Evolutionary conservation across 2,888 invertebrate genomes (phyloP).

Genomic region (Leucania comma): DNA sequence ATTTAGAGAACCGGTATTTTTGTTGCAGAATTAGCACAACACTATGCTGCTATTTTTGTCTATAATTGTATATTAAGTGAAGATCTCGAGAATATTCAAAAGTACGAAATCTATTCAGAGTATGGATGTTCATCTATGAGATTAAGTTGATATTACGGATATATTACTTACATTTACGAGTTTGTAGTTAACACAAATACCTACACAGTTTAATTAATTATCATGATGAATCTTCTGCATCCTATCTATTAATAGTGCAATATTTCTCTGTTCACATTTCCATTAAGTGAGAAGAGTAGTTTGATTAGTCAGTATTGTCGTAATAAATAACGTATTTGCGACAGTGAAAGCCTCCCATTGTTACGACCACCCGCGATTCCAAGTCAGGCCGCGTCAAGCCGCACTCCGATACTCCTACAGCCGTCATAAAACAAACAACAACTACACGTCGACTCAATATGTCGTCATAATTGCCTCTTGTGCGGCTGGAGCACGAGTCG

Average conservation of each 20-base stretch:
- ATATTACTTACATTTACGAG: not conserved
- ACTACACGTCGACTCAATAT: conserved; percentile 80
- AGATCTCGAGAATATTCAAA: not conserved
- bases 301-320: conserved; percentile 76
- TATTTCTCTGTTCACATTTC: conserved; percentile 13
- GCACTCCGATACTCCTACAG: conserved; percentile 71
- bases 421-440: conserved; percentile 78
- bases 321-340: conserved; percentile 79
- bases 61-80: conserved; percentile 19
- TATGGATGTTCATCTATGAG: not conserved
- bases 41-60: conserved; percentile 44
- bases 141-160: not conserved
- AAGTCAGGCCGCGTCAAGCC: conserved; percentile 67
- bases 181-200: not conserved
- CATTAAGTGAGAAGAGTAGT: conserved; percentile 48
- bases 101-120: not conserved
- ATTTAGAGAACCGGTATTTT: conserved; percentile 77
- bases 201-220: not conserved
- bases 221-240: not conserved
- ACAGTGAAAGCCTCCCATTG: conserved; percentile 70
- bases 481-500: conserved; percentile 69
- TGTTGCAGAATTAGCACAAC: conserved; percentile 71
- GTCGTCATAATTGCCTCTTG: conserved; percentile 83
- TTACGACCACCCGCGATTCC: conserved; percentile 63
- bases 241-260: not conserved